Evolutionary conservation across 2,113 vertebrate species (phyloP).

Genomic region (Psephotus haematonotus): DNA sequence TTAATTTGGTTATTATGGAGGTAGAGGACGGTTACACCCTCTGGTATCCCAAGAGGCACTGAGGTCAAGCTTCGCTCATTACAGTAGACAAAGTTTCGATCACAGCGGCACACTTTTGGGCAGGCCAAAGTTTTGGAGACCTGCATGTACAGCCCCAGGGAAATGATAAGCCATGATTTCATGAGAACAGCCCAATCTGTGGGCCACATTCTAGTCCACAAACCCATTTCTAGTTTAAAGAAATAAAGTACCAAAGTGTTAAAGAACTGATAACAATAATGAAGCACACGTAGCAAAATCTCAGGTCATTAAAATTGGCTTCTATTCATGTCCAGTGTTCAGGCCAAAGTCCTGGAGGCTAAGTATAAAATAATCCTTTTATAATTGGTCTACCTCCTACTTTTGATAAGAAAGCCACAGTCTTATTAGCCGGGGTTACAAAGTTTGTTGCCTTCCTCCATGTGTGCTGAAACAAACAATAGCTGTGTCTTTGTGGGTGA

Average conservation of each 20-base stretch:
- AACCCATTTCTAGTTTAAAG: conserved; percentile 87
- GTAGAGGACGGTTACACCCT: conserved; percentile 94
- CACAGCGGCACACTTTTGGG: conserved; percentile 93
- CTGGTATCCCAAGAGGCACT: conserved; percentile 97
- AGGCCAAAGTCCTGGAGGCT: conserved; percentile 15
- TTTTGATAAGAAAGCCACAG: conserved; percentile 61
- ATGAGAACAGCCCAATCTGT: conserved; percentile 85
- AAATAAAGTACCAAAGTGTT: conserved; percentile 63
- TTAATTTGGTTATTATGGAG: conserved; percentile 99
- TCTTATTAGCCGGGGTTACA: conserved; percentile 77
- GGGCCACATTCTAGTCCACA: conserved; percentile 84
- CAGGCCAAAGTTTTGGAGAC: conserved; percentile 83
- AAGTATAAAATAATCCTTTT: conserved; percentile 73
- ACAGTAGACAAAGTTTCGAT: conserved; percentile 95
- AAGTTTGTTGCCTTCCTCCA: conserved; percentile 80
- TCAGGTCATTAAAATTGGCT: conserved; percentile 54
- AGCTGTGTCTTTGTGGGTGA: conserved; percentile 64
- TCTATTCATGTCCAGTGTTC: conserved; percentile 65
- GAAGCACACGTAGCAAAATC: conserved; percentile 57
- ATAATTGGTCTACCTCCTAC: conserved; percentile 70
- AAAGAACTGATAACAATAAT: conserved; percentile 32
- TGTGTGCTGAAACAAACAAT: conserved; percentile 41
- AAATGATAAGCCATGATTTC: conserved; percentile 88
- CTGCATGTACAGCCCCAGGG: conserved; percentile 88
- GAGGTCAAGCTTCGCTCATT: conserved; percentile 98